phyloP scores from a whole-genome alignment of 2,888 invertebrate genomes.

The Sarcophaga caerulescens region DNA sequence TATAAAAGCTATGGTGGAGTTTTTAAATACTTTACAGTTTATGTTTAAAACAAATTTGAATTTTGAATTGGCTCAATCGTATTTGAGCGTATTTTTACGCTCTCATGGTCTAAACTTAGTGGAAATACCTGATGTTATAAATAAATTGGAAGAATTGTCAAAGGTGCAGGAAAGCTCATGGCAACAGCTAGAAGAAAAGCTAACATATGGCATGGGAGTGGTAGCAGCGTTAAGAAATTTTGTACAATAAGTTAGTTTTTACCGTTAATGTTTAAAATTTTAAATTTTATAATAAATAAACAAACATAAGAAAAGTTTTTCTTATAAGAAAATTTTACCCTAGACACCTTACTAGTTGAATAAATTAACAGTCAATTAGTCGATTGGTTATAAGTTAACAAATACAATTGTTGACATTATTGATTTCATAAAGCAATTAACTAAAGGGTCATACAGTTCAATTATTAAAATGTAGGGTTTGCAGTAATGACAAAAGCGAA shows the following conservation, averaged over 20 bases:
- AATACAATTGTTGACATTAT: constrained; percentile 33
- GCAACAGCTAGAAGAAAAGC: constrained; percentile 85
- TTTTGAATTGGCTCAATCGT: constrained; percentile 95
- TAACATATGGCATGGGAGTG: constrained; percentile 89
- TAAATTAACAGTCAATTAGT: constrained; percentile 17
- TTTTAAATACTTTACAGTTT: constrained; percentile 87
- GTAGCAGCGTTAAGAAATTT: constrained; percentile 88
- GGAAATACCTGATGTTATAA: constrained; percentile 82
- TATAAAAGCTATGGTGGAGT: constrained; percentile 87
- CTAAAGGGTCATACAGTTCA: constrained; percentile 1
- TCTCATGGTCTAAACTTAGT: constrained; percentile 86
- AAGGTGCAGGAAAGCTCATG: constrained; percentile 85
- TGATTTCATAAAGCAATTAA: constrained; percentile 50
- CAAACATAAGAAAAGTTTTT: constrained; percentile 1
- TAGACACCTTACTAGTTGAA: neutral
- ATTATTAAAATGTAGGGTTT: constrained; percentile 16
- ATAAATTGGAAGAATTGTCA: constrained; percentile 83
- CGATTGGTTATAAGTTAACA: constrained; percentile 10
- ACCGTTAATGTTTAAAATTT: neutral
- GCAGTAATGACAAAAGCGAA: neutral
- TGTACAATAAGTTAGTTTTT: constrained; percentile 70
- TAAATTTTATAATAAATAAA: constrained; percentile 20
- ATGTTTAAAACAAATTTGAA: constrained; percentile 89
- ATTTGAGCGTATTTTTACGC: constrained; percentile 93
- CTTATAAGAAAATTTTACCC: neutral